Evolutionary conservation across 2,113 vertebrate species (phyloP).

Genomic region (pig (Sus scrofa)): T2T-Sscrofa CM000812.6:53614501-53615000

Average conservation of each 20-base stretch:
- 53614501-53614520: slow-evolving; percentile 13
- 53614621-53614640: not conserved
- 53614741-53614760: not conserved
- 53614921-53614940: not conserved
- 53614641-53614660: not conserved
- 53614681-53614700: not conserved
- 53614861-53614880: not conserved
- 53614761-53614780: not conserved
- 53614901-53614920: not conserved
- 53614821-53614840: not conserved
- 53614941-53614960: not conserved
- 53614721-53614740: not conserved
- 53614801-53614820: not conserved
- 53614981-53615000: too few relatives aligned
- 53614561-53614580: not conserved
- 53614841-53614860: not conserved
- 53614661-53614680: not conserved
- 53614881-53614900: not conserved
- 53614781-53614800: not conserved
- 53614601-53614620: not conserved
- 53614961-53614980: too few relatives aligned
- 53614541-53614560: not conserved
- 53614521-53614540: not conserved
- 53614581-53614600: not conserved
- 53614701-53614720: not conserved